Conservation (phyloP, 2,797 vertebrate genomes). For the Rhodeus uyekii region DNA sequence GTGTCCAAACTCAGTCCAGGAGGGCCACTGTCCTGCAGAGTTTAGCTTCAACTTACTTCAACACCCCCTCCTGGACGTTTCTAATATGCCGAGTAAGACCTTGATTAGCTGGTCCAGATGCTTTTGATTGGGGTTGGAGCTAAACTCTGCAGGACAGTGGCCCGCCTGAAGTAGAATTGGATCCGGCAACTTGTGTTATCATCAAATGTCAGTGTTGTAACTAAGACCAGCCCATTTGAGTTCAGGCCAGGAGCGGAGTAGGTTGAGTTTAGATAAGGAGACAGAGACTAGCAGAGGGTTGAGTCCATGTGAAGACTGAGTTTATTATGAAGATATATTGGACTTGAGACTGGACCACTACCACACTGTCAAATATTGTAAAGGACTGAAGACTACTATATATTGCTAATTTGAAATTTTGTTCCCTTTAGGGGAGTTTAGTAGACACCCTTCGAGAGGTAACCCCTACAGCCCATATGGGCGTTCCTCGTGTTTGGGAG, state of each 20-base stretch:
- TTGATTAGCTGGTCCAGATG: too few relatives aligned
- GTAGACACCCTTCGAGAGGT: constrained; percentile 80
- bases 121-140: too few relatives aligned
- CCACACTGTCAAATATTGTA: not conserved
- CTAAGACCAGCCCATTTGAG: not conserved
- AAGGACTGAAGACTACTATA: not conserved
- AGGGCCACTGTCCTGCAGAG: too few relatives aligned
- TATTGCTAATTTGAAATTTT: not conserved
- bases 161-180: too few relatives aligned
- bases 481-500: constrained; percentile 89
- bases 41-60: too few relatives aligned
- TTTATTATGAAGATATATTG: not conserved
- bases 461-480: constrained; percentile 84
- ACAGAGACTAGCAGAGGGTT: not conserved
- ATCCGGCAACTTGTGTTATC: not conserved
- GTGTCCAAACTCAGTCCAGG: too few relatives aligned
- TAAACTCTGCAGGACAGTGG: too few relatives aligned
- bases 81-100: too few relatives aligned
- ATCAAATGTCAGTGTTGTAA: not conserved
- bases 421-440: constrained; percentile 78
- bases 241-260: not conserved
- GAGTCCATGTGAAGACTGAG: not conserved
- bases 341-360: not conserved
- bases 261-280: not conserved
- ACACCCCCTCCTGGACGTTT: too few relatives aligned